Conservation (phyloP, 2,888 invertebrate species). For the Liopterus haemorrhoidalis region DNA sequence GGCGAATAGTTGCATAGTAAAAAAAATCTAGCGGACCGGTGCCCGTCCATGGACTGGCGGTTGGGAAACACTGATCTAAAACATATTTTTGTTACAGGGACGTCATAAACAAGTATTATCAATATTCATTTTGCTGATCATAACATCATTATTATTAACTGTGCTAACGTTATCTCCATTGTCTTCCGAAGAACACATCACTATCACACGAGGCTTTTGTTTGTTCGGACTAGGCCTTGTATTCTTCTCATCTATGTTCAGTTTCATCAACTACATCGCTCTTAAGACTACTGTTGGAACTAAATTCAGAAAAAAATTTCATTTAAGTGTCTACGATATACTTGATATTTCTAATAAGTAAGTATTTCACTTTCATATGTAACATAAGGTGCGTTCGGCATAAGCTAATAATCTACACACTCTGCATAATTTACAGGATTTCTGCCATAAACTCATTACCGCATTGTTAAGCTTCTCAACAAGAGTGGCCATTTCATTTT, state of each 20-base stretch:
- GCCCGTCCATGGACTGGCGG: too few species aligned
- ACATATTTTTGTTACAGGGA: constrained; percentile 12
- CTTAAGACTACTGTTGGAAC: constrained; percentile 56
- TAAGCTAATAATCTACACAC: background rate
- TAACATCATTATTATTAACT: constrained; percentile 43
- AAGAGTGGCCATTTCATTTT: background rate
- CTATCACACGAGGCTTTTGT: constrained; percentile 54
- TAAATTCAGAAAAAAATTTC: constrained; percentile 57
- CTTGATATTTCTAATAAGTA: constrained; percentile 72
- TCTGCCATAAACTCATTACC: background rate
- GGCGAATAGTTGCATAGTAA: too few species aligned
- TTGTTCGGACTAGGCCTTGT: constrained; percentile 60
- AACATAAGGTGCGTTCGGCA: background rate
- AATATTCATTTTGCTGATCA: constrained; percentile 43
- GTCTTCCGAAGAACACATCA: constrained; percentile 52
- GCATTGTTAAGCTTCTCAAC: background rate
- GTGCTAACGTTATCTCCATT: constrained; percentile 48
- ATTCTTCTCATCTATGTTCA: constrained; percentile 63
- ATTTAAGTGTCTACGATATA: constrained; percentile 60
- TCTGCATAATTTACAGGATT: background rate
- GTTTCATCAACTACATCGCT: constrained; percentile 56
- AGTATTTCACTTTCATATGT: constrained; percentile 39
- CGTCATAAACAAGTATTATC: constrained; percentile 41
- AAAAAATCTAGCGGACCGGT: too few species aligned
- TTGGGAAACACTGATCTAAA: too few species aligned